Evolutionary conservation across 2,113 vertebrate genomes (phyloP).

Genomic region (Chionodraco myersi): DNA sequence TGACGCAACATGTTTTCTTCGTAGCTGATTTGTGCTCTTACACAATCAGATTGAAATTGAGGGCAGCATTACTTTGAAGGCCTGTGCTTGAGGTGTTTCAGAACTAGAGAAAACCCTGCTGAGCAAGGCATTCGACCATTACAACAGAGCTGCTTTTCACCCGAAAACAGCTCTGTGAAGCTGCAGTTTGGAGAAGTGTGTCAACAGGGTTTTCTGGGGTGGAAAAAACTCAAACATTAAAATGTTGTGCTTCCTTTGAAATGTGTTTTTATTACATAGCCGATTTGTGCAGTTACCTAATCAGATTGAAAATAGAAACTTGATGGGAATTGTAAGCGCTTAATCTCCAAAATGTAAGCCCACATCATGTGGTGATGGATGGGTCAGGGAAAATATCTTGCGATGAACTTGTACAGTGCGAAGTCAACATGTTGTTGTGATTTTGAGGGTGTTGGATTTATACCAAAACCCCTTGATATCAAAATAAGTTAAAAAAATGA

Average conservation of each 20-base stretch:
- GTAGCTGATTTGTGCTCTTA: conserved; percentile 37
- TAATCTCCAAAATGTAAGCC: conserved; percentile 58
- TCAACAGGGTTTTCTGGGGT: neutral
- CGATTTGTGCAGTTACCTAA: conserved; percentile 57
- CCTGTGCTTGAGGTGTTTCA: neutral
- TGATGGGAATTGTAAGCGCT: conserved; percentile 51
- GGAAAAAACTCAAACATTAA: neutral
- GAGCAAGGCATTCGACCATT: neutral
- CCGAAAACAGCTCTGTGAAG: neutral
- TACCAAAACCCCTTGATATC: neutral
- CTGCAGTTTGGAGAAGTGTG: neutral
- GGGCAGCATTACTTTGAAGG: neutral
- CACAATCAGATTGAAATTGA: conserved; percentile 39
- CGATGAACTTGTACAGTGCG: neutral
- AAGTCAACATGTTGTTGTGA: conserved; percentile 11
- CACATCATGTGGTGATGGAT: conserved; percentile 13
- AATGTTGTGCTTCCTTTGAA: conserved; percentile 11
- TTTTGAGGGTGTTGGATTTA: conserved; percentile 20
- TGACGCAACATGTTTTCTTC: conserved; percentile 39
- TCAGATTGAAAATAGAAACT: conserved; percentile 55
- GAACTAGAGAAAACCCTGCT: neutral
- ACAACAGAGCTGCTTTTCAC: neutral
- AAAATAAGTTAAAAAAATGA: neutral
- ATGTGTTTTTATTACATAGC: conserved; percentile 38
- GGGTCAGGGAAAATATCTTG: neutral